Evolutionary conservation across 1,140 invertebrate species (phyloP).

Genomic region (Drosophila ohnishii): DNA sequence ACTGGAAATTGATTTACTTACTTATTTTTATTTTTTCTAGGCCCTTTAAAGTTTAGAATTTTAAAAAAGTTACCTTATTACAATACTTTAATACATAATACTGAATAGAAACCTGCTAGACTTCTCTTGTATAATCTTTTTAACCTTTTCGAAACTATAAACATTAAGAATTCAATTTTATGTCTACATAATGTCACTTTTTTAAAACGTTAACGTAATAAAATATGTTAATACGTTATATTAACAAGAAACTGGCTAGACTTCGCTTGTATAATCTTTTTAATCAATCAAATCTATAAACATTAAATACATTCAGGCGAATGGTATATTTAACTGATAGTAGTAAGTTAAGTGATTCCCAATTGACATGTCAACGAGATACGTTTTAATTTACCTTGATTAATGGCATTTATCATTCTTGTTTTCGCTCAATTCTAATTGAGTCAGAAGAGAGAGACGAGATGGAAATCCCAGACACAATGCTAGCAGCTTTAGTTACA

Average conservation of each 20-base stretch:
- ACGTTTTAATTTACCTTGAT: constrained; percentile 45
- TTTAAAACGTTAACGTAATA: too few species aligned
- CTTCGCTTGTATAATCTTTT: too few species aligned
- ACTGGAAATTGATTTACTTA: background rate
- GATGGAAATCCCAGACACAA: constrained; percentile 24
- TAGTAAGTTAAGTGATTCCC: constrained; percentile 22
- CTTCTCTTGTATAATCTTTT: background rate
- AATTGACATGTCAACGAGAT: constrained; percentile 47
- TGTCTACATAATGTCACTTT: background rate
- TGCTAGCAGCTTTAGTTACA: constrained; percentile 9
- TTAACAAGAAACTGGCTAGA: background rate
- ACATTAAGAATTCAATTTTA: background rate
- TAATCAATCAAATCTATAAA: too few species aligned
- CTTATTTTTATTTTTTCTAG: too few species aligned
- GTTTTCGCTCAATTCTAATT: constrained; percentile 35
- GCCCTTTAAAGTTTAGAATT: too few species aligned
- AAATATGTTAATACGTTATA: too few species aligned
- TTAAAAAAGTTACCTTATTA: too few species aligned
- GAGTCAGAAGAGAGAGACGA: constrained; percentile 27
- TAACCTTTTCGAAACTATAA: background rate
- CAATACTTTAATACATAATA: too few species aligned
- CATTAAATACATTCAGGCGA: background rate
- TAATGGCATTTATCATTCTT: constrained; percentile 32
- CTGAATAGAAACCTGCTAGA: too few species aligned
- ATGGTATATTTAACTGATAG: constrained; percentile 21